These are phyloP conservation scores for Cephalopachus bancanus DNA, from an alignment of 2,797 vertebrate species.

Conservation along the genomic window DNA sequence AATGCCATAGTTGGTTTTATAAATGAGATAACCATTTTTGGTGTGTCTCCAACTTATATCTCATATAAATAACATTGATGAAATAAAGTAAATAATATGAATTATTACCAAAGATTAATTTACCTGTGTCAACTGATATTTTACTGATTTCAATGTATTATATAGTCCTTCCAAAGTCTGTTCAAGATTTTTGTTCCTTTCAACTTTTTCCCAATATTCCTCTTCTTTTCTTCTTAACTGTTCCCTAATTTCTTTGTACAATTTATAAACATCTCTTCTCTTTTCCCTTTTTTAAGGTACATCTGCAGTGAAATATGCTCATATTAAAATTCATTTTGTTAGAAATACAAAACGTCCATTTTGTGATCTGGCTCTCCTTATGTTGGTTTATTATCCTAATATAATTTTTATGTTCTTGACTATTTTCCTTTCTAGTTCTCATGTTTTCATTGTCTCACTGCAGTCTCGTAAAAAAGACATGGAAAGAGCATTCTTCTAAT, in stretches of 20 bases:
- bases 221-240: slow-evolving; percentile 93
- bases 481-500: neutral
- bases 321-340: neutral
- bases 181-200: slow-evolving; percentile 93
- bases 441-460: neutral
- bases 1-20: neutral
- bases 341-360: neutral
- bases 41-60: neutral
- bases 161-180: slow-evolving; percentile 91
- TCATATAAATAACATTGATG: neutral
- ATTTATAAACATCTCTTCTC: slow-evolving; percentile 90
- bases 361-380: neutral
- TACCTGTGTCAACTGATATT: slow-evolving; percentile 93
- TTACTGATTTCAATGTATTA: slow-evolving; percentile 90
- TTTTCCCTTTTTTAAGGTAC: slow-evolving; percentile 95
- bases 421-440: neutral
- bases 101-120: neutral
- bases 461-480: neutral
- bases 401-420: neutral
- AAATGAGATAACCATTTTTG: neutral
- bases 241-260: slow-evolving; percentile 92
- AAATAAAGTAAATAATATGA: neutral
- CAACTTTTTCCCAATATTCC: slow-evolving; percentile 91
- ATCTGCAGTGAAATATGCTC: slow-evolving; percentile 88
- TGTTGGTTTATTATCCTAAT: neutral